Evolutionary conservation across 2,888 invertebrate genomes (phyloP), one percentile per base, ranked within the genome.

Genomic region (Steinernema carpocapsae): DNA sequence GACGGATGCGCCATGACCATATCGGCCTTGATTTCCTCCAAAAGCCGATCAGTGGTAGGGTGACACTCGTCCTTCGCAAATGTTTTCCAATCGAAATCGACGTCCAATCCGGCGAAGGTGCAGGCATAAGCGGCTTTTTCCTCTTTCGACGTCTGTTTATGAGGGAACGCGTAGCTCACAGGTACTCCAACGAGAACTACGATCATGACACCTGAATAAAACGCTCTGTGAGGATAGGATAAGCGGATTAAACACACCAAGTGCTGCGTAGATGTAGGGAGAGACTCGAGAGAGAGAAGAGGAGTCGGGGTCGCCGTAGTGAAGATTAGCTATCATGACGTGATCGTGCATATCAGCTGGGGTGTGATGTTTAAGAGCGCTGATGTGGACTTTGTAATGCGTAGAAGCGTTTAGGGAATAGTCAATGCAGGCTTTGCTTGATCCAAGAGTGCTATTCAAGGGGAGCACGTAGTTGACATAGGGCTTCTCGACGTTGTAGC

Each of bases 401-500:
- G 29, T 42, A 26, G 72, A 45, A 0, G 46, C 17, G 42, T 64
- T 56, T 10, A 52, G n/a, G 26, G 48, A 45, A 6, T 72, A 59
- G 46, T 70, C 59, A 19, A 51, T 22, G 19, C 72, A 75, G 4
- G 48, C 45, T 29, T 56, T 45, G 52, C 72, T 59, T 43, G 70
- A 56, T 10, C 29, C 17, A 7, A 29, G 1, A 22, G 51, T 74
- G 19, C 29, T 46, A 1, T 17, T 29, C 12, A 74, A n/a, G 0
- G 79, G 76, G 10, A 82, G 74, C 17, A 72, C 76, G 51, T 82
- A 81, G 42, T 72, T 46, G n/a, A 14, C 46, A 64, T 79, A 81
- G 6, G 81, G 81, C 32, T 78, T 73, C 46, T 77, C 70, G 51
- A 82, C 17, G 45, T 80, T 78, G 74, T 81, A 75, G 22, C 59